A percentile compares a stretch with the other conserved stretches of the same genome.
phyloP scores from a whole-genome alignment of 2,888 invertebrate species.

The Synergus itoensis region DNA sequence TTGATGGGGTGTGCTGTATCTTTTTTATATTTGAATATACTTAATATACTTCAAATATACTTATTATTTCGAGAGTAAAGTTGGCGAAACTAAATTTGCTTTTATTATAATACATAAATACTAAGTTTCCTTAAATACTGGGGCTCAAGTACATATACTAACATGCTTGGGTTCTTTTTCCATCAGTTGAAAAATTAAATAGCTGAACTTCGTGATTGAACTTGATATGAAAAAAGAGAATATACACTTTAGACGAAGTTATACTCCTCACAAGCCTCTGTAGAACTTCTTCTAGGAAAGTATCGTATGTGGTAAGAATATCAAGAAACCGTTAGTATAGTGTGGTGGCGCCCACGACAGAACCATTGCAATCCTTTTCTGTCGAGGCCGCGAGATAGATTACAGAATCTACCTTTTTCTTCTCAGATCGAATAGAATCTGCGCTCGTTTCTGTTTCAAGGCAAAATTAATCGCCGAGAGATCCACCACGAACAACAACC shows the following conservation, averaged over 20 bases:
- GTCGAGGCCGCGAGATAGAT: conserved; percentile 47
- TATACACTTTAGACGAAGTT: conserved; percentile 12
- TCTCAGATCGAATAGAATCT: conserved; percentile 43
- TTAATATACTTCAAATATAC: too few species aligned
- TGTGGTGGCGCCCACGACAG: conserved; percentile 50
- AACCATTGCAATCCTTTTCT: conserved; percentile 51
- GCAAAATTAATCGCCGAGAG: conserved; percentile 41
- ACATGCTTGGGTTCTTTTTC: too few species aligned
- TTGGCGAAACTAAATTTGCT: too few species aligned
- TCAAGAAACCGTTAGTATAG: conserved; percentile 54
- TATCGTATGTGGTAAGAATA: conserved; percentile 45
- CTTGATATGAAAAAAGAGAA: conserved; percentile 10
- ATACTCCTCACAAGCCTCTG: not conserved
- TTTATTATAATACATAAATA: too few species aligned
- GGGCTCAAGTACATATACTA: too few species aligned
- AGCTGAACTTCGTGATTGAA: not conserved
- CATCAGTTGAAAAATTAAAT: too few species aligned
- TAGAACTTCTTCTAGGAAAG: conserved; percentile 57
- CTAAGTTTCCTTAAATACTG: too few species aligned
- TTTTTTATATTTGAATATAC: too few species aligned
- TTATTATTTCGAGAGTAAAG: too few species aligned
- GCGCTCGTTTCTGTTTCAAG: conserved; percentile 45
- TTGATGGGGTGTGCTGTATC: too few species aligned
- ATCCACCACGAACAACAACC: conserved; percentile 10
- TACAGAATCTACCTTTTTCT: conserved; percentile 47